Evolutionary conservation across 2,888 invertebrate species (phyloP), one percentile per base, ranked within the genome.

Genomic region (Nebria salina): DNA sequence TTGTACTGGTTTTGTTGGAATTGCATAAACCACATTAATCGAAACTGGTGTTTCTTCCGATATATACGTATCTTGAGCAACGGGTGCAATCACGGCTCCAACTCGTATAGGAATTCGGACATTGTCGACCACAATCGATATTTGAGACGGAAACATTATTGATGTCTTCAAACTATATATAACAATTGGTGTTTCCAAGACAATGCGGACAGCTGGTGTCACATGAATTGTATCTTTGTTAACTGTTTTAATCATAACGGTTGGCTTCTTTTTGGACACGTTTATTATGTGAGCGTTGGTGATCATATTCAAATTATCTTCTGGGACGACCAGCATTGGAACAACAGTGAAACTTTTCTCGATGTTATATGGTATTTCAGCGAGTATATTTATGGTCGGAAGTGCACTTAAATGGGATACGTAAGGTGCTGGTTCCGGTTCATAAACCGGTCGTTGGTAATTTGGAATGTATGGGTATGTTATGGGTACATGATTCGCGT

Each of bases 61-160:
- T 7, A 88, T 86, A 82, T 84, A 87, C 1, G 86, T 85, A 75
- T 86, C 83, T 34, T 85, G 84, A 15, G 85, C 82, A 0, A 90
- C 87, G 7, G 90, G 90, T 7, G 89, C 90, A 8, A 90, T 86
- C 13, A 90, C 88, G 20, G 89, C 89, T 2, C 89, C 90, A 54
- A 90, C 88, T 54, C 84, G 86, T 43, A 90, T 87, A 0, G 89
- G 88, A 83, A 90, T 87, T 79, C 86, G 87, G 72, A 87, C 86
- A 3, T 87, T 88, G 25, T 87, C 87, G 83, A 89, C 88, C 5
- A 87, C 79, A 72, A 90, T 88, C 72, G 87, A 86, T 66, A 90
- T 86, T 81, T 88, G 87, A 2, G 88, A 84, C 1, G 90, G 90
- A 84, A 90, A 90, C 13, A 89, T 84, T 54, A 90, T 87, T 75